These are phyloP conservation scores for Pinna nobilis DNA, from an alignment of 1,140 invertebrate genomes.

Conservation along the genomic window DNA sequence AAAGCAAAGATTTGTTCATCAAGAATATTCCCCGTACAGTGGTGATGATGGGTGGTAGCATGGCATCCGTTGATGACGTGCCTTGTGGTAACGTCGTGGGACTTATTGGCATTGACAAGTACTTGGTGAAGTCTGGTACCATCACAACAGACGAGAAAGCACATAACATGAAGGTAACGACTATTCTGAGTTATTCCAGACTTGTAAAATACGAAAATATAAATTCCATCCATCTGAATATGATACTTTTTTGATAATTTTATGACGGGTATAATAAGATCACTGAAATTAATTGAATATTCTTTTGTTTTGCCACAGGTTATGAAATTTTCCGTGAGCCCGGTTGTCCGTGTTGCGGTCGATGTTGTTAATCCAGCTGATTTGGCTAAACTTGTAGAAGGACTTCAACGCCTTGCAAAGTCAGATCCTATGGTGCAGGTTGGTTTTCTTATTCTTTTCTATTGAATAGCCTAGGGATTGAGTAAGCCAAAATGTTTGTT, in stretches of 20 bases:
- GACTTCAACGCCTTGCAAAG: constrained; percentile 96
- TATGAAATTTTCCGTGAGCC: constrained; percentile 94
- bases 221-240: too few species aligned
- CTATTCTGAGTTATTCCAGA: not conserved
- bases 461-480: too few species aligned
- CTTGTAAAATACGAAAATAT: not conserved
- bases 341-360: constrained; percentile 98
- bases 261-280: not conserved
- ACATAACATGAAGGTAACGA: constrained; percentile 91
- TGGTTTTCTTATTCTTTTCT: not conserved
- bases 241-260: not conserved
- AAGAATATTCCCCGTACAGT: constrained; percentile 99
- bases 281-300: not conserved
- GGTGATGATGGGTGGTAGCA: constrained; percentile 99
- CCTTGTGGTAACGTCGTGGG: constrained; percentile 99
- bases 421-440: constrained; percentile 98
- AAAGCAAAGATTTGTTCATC: constrained; percentile 98
- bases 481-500: too few species aligned
- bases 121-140: constrained; percentile 99
- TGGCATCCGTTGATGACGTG: constrained; percentile 98
- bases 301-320: constrained; percentile 48
- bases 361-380: constrained; percentile 99
- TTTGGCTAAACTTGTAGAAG: constrained; percentile 98
- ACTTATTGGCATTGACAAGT: constrained; percentile 99
- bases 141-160: constrained; percentile 99